Percentiles rank a stretch among this genome's conserved stretches.
Evolutionary conservation across 2,797 vertebrate genomes (phyloP).

Genomic region (Manis pentadactyla): DNA sequence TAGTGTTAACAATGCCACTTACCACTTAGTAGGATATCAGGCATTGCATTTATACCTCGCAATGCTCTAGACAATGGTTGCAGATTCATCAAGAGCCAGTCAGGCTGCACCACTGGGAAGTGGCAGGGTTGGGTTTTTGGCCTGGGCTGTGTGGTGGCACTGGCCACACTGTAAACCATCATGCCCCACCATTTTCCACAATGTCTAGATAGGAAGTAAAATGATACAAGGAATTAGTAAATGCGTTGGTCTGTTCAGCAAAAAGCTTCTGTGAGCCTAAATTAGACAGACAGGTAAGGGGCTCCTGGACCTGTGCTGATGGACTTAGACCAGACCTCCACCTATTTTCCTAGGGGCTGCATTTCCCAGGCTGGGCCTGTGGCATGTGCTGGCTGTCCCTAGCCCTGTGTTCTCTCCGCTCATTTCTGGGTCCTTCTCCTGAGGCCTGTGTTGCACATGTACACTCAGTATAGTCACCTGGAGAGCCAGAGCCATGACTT

Average conservation of each 20-base stretch:
- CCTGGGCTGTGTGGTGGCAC: background rate
- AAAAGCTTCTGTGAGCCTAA: background rate
- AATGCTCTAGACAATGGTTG: background rate
- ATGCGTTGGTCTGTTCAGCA: background rate
- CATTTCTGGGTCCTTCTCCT: background rate
- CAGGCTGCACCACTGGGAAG: fast-evolving
- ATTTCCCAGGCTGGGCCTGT: too few species aligned
- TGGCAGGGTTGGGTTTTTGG: too few species aligned
- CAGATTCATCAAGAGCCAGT: background rate
- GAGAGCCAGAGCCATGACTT: background rate
- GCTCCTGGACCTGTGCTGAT: too few species aligned
- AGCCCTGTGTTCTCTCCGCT: background rate
- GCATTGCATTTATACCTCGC: background rate
- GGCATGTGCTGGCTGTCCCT: background rate
- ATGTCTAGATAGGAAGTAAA: too few species aligned
- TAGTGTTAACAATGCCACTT: background rate
- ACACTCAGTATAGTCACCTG: background rate
- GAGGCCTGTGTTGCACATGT: background rate
- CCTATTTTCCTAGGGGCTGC: background rate
- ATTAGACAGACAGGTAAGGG: background rate
- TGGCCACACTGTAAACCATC: too few species aligned
- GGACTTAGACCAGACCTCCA: too few species aligned
- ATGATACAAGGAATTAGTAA: background rate
- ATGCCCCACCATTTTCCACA: fast-evolving
- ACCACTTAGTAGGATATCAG: background rate